Conservation (phyloP, 2,888 invertebrate genomes). For the Chrysodeixis includens region DNA sequence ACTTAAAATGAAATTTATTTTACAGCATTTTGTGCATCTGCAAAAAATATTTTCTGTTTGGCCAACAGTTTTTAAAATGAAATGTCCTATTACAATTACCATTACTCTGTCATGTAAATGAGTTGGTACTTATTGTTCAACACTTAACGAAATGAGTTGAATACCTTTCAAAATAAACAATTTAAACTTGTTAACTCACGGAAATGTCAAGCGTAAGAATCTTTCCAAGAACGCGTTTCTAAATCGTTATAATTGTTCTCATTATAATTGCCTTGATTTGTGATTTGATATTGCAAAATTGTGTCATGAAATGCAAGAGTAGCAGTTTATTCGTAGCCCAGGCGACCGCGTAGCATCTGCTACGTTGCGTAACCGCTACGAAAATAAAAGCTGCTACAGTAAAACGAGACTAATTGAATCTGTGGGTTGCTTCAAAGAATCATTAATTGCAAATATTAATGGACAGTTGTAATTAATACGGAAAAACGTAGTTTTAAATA, state of each 20-base stretch:
- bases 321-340: conserved; percentile 7
- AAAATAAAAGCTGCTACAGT: conserved; percentile 8
- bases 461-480: conserved; percentile 4
- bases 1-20: not conserved
- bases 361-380: conserved; percentile 7
- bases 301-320: not conserved
- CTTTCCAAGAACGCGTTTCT: not conserved
- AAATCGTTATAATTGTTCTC: not conserved
- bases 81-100: no score
- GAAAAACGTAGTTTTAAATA: not conserved
- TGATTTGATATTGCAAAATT: not conserved
- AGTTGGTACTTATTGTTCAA: not conserved
- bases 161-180: not conserved
- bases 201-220: not conserved
- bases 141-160: not conserved
- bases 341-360: conserved; percentile 5
- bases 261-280: not conserved
- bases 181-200: not conserved
- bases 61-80: no score
- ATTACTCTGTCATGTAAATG: no score
- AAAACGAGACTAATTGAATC: conserved; percentile 8
- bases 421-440: conserved; percentile 3
- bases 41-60: no score
- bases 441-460: not conserved
- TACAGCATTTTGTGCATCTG: not conserved